Evolutionary conservation across 2,888 invertebrate species (phyloP).

Genomic region (Drepanosiphum platanoidis): DNA sequence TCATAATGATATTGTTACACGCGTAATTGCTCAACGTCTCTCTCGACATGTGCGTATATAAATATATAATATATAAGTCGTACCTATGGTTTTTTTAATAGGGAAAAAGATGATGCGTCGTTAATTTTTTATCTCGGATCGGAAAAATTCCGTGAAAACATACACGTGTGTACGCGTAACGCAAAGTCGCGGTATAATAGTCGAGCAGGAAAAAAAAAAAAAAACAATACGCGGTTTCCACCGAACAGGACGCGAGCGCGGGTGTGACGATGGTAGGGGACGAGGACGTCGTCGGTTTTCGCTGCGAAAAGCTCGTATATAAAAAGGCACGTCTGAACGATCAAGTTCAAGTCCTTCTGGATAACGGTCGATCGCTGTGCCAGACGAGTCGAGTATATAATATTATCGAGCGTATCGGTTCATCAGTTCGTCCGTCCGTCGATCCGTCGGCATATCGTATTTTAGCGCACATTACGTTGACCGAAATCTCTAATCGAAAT

Average conservation of each 20-base stretch:
- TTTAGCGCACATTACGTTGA: background rate
- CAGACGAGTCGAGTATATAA: too few relatives aligned
- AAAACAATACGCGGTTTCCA: background rate
- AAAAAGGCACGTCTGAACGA: constrained; percentile 19
- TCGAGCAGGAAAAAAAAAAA: constrained; percentile 41
- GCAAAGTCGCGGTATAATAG: background rate
- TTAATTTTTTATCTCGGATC: background rate
- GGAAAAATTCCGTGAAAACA: background rate
- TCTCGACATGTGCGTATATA: too few relatives aligned
- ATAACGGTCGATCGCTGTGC: background rate
- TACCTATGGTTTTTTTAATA: too few relatives aligned
- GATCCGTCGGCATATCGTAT: background rate
- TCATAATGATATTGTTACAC: too few relatives aligned
- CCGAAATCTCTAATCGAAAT: background rate
- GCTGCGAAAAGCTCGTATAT: constrained; percentile 30
- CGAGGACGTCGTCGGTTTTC: constrained; percentile 36
- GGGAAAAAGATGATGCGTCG: background rate
- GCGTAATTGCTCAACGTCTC: too few relatives aligned
- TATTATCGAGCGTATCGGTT: too few relatives aligned
- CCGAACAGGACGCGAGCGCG: background rate
- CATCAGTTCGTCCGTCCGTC: too few relatives aligned
- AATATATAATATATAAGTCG: too few relatives aligned
- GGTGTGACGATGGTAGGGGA: constrained; percentile 6
- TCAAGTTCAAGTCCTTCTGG: constrained; percentile 40
- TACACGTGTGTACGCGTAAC: background rate